phyloP scores from a whole-genome alignment of 2,888 invertebrate species.

The Himalopsyche kuldschensis region DNA sequence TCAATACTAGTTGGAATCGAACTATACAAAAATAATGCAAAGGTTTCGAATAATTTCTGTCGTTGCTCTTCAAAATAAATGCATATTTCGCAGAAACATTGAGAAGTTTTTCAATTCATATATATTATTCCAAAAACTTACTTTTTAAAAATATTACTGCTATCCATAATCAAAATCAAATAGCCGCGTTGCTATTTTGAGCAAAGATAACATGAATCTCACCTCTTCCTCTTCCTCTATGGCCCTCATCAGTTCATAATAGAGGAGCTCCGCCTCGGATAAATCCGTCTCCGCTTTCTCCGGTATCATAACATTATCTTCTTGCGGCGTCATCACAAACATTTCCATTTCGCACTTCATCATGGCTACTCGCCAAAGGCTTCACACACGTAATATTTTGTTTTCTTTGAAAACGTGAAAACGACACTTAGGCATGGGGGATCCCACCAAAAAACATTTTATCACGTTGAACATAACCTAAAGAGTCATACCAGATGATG shows the following conservation, averaged over 20 bases:
- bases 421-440: neutral
- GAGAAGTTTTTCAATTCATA: no score
- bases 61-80: no score
- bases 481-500: neutral
- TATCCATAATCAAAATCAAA: no score
- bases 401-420: neutral
- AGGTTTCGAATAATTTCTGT: no score
- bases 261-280: slow-evolving; percentile 58
- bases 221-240: slow-evolving; percentile 59
- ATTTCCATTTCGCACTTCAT: slow-evolving; percentile 21
- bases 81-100: no score
- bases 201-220: slow-evolving; percentile 40
- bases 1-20: no score
- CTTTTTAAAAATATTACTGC: no score
- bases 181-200: no score
- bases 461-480: neutral
- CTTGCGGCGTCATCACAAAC: slow-evolving; percentile 55
- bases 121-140: no score
- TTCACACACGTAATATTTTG: neutral
- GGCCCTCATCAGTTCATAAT: slow-evolving; percentile 56
- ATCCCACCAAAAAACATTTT: neutral
- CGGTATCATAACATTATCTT: slow-evolving; percentile 51
- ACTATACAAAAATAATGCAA: no score
- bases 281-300: slow-evolving; percentile 56
- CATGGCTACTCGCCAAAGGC: neutral